Conservation (phyloP, 2,113 vertebrate species). For the Eonycteris spelaea region DNA sequence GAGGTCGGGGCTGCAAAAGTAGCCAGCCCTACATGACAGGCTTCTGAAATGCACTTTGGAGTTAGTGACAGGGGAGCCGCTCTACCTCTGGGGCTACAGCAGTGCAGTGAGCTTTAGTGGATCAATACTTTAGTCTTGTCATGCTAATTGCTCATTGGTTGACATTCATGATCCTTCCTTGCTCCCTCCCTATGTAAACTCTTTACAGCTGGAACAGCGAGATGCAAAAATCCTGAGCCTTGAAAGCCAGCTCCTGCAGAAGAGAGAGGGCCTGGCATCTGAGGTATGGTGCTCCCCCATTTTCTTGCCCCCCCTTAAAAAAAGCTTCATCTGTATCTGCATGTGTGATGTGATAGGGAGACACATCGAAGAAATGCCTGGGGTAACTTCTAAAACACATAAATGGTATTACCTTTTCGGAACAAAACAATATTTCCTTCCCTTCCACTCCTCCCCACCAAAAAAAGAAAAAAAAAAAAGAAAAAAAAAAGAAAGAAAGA, state of each 20-base stretch:
- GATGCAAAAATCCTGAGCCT: constrained; percentile 77
- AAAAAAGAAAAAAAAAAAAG: neutral
- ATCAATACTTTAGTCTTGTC: constrained; percentile 88
- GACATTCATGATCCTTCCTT: constrained; percentile 83
- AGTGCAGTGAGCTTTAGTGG: constrained; percentile 81
- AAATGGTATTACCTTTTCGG: constrained; percentile 13
- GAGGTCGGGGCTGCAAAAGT: constrained; percentile 24
- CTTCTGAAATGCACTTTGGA: constrained; percentile 64
- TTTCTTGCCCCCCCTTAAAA: neutral
- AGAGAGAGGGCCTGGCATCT: constrained; percentile 81
- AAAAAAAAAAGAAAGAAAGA: neutral
- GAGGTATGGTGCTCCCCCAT: constrained; percentile 78
- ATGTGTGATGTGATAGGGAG: neutral
- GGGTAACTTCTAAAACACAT: neutral
- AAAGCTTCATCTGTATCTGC: constrained; percentile 40
- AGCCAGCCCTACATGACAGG: constrained; percentile 25
- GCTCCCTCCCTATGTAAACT: constrained; percentile 77
- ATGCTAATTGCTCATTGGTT: constrained; percentile 91
- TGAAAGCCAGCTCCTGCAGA: constrained; percentile 76
- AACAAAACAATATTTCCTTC: constrained; percentile 51
- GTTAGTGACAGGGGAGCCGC: constrained; percentile 74
- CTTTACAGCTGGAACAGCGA: constrained; percentile 76
- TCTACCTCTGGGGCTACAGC: constrained; percentile 76
- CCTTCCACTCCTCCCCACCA: neutral
- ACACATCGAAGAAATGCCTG: neutral